phyloP scores from a whole-genome alignment of 1,140 invertebrate genomes.

The Pinna nobilis region DNA sequence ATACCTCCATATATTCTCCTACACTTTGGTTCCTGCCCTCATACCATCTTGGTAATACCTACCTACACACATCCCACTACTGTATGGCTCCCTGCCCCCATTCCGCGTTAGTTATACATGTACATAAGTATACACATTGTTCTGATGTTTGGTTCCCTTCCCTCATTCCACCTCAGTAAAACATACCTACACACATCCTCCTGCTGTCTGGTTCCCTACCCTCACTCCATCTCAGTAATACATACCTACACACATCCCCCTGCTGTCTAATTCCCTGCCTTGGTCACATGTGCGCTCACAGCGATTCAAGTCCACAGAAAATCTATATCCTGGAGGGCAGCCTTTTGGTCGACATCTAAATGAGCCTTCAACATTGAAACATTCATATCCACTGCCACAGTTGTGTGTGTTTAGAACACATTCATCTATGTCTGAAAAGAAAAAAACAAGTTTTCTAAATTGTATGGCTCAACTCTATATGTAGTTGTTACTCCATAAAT shows the following conservation, averaged over 20 bases:
- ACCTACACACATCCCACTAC: not conserved
- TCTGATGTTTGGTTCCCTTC: not conserved
- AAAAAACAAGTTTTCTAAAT: not conserved
- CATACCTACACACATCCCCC: constrained; percentile 77
- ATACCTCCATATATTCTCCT: not conserved
- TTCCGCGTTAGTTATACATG: not conserved
- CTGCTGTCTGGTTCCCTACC: not conserved
- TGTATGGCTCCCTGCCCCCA: not conserved
- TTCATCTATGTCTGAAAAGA: constrained; percentile 83
- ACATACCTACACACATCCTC: constrained; percentile 1
- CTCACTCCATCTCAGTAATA: not conserved
- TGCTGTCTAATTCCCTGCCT: constrained; percentile 75
- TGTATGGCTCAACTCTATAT: not conserved
- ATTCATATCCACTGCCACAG: constrained; percentile 87
- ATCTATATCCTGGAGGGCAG: constrained; percentile 74
- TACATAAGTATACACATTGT: not conserved
- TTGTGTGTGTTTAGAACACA: constrained; percentile 88
- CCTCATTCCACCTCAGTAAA: not conserved
- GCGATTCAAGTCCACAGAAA: constrained; percentile 81
- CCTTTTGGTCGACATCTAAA: constrained; percentile 83
- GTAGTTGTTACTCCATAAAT: too few species aligned
- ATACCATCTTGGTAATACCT: not conserved
- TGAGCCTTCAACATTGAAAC: constrained; percentile 89
- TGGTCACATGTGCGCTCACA: constrained; percentile 84
- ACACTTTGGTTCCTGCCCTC: not conserved